These are phyloP conservation scores for Drosophila koepferae DNA, from an alignment of 2,888 invertebrate genomes.

Conservation along the genomic window DNA sequence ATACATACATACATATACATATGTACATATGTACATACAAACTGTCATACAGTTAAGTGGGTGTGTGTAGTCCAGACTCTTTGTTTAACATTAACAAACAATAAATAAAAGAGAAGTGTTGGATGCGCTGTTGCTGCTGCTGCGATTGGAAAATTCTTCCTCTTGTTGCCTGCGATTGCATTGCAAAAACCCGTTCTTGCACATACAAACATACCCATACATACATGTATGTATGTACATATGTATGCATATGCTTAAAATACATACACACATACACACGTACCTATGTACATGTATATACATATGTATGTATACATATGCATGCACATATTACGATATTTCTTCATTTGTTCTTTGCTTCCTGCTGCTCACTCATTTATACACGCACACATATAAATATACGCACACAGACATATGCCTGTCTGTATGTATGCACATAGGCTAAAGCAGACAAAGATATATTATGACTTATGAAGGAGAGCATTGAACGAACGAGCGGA, in stretches of 20 bases:
- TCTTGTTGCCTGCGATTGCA: slow-evolving; percentile 47
- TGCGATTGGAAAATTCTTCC: slow-evolving; percentile 43
- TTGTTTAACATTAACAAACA: slow-evolving; percentile 10
- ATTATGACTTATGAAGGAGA: slow-evolving; percentile 33
- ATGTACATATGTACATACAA: neutral
- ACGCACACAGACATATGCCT: neutral
- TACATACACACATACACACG: no score
- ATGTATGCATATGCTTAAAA: no score
- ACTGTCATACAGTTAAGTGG: neutral
- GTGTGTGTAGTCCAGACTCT: slow-evolving; percentile 14
- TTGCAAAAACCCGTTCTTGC: slow-evolving; percentile 45
- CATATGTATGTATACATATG: neutral
- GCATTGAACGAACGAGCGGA: slow-evolving; percentile 19
- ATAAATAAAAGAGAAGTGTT: slow-evolving; percentile 5
- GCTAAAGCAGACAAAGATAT: slow-evolving; percentile 48
- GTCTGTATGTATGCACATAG: slow-evolving; percentile 15
- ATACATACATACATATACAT: neutral
- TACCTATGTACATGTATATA: slow-evolving; percentile 6
- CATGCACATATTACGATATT: slow-evolving; percentile 44
- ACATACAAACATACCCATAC: slow-evolving; percentile 7
- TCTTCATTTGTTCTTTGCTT: slow-evolving; percentile 47
- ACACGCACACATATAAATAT: slow-evolving; percentile 9
- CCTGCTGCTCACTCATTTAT: slow-evolving; percentile 36
- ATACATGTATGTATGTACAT: neutral
- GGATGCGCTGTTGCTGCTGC: slow-evolving; percentile 14